Evolutionary conservation across 2,888 invertebrate species (phyloP), one percentile per base, ranked within the genome.

Genomic region (Odontomyia ornata): DNA sequence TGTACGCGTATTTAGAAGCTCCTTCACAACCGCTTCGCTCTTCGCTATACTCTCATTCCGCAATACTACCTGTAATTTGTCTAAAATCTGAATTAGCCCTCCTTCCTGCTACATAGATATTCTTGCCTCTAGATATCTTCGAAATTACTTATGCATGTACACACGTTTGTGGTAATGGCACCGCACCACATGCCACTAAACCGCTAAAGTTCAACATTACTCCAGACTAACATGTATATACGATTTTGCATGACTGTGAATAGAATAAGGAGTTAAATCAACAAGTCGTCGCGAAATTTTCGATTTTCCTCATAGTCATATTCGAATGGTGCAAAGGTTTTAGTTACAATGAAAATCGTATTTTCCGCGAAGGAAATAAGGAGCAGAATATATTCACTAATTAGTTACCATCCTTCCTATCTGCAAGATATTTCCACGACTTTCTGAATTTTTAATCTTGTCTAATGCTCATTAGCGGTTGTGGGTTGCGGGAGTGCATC

Each of bases 161-260:
- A 52, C 52, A 18, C 52, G 36, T 36, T 36, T 36, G 36, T 36
- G 36, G 36, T 36, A 36, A 36, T 36, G 36, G 36, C 36, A 9
- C 36, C 36, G 36, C 52, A 18, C 52, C 52, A 52, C 52, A 23
- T 25, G 60, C 60, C 60, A n/a, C 60, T 11, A 60, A 23, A 60
- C 21, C 60, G 25, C 15, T 60, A 23, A 60, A 60, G 4, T 60
- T 60, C 60, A 7, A 60, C 60, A 60, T 25, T 60, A 25, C 25
- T 60, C 15, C 5, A 60, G 52, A 18, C 52, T 13, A 5, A n/a
- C n/a, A n/a, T 3, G 36, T 36, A 5, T 36, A 36, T 9, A 36
- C 9, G 9, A 5, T 36, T 36, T 36, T 36, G 36, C 36, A 36
- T 36, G 36, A 5, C 3, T 36, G 9, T 9, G 9, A 36, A 36